These are phyloP conservation scores for Zenarchopterus dispar DNA, from an alignment of 2,797 vertebrate genomes.

Conservation along the genomic window DNA sequence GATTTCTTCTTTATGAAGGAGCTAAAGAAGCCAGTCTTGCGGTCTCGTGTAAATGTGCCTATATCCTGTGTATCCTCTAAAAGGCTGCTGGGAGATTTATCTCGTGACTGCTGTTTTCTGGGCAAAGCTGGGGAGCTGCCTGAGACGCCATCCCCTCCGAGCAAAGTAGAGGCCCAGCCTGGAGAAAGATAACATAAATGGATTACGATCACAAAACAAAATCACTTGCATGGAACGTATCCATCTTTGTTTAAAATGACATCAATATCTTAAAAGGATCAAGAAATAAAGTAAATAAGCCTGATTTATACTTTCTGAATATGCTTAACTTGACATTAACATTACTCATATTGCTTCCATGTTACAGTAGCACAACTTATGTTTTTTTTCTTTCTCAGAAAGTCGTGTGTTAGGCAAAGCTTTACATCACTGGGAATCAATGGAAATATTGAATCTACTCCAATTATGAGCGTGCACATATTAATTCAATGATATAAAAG, in stretches of 20 bases:
- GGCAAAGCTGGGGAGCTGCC: conserved; percentile 93
- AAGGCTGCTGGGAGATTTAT: conserved; percentile 93
- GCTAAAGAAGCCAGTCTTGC: conserved; percentile 98
- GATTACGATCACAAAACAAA: conserved; percentile 20
- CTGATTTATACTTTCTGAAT: not conserved
- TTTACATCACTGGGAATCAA: conserved; percentile 17
- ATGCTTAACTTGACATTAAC: conserved; percentile 18
- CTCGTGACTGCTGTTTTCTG: conserved; percentile 94
- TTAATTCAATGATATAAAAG: conserved; percentile 30
- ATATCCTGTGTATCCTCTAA: conserved; percentile 92
- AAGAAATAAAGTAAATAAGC: not conserved
- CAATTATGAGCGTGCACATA: conserved; percentile 4
- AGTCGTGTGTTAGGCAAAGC: conserved; percentile 25
- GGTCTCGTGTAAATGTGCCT: conserved; percentile 91
- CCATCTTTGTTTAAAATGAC: conserved; percentile 13
- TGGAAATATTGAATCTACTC: conserved; percentile 17
- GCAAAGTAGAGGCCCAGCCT: conserved; percentile 77
- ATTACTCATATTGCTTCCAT: conserved; percentile 17
- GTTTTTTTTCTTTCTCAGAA: conserved; percentile 24
- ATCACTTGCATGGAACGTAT: conserved; percentile 7
- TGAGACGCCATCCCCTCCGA: conserved; percentile 75
- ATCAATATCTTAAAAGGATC: conserved; percentile 11
- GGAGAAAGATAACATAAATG: conserved; percentile 33
- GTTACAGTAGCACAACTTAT: conserved; percentile 3
- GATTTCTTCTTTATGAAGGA: conserved; percentile 98